Base-by-base conservation (phyloP, 2,797 vertebrate genomes). In the Heteromormyrus szaboi region DNA sequence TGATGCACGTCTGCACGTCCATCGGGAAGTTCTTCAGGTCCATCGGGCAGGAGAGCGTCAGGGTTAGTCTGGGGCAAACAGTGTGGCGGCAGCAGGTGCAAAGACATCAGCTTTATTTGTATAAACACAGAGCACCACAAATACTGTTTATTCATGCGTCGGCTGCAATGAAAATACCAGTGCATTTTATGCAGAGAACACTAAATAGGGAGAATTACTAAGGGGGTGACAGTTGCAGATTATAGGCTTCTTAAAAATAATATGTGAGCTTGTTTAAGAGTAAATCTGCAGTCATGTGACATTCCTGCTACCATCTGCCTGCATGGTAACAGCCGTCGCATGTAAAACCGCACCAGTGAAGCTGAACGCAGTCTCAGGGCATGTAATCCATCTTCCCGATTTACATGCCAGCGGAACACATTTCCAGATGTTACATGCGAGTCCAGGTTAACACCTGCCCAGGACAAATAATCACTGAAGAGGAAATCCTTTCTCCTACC, bases 21-120 rank as follows among this genome's bases (percentile, higher is more conserved):
- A 99, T 99, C 14, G 98, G 98, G 92, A 99, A 99, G 95, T 99
- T 99, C 93, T 99, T 99, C 76, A 99, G 97, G 93, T 99, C 98
- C 98, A 99, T 99, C 0, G 98, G 98, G 92, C 98, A 99, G 17
- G 98, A 99, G 51, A 99, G 95, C 46, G 97, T 99, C 94, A 99
- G 94, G 14, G 98, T 99, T 91, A 99, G 93, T 90, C 98, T 99
- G 96, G 14, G 29, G 46, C 7, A 88, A 54, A 68, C 51, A 89
- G 56, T 29, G 56, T 33, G 59, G 4, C 11, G 22, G 50, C 48
- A 48, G 44, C 50, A 53, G 46, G 83, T 85, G 83, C 46, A 86
- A 86, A 86, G 29, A 86, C 25, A 29, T 59, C 53, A 56, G 2
- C 53, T 68, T 62, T 56, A 54, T 62, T 48, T 17, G 22, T 56